Percentiles rank a stretch among this genome's conserved stretches.
These are phyloP conservation scores for Epizoanthus illoricatus DNA, from an alignment of 92 coral and sea anemone species.

Conservation along the genomic window DNA sequence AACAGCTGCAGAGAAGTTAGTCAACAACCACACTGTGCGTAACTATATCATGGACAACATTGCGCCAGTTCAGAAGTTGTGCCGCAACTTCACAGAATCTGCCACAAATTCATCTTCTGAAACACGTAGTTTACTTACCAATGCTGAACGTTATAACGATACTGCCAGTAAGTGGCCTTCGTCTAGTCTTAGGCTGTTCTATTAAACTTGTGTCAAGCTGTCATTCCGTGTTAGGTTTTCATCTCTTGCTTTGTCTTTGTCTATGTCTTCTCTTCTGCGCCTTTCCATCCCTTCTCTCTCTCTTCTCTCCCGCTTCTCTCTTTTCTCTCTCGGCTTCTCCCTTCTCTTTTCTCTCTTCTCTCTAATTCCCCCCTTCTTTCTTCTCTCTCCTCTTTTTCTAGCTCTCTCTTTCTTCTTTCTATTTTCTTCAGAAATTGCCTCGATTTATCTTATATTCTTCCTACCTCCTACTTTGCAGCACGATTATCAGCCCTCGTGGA, in stretches of 20 bases:
- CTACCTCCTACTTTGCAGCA: not conserved
- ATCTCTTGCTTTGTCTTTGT: not conserved
- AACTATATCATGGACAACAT: constrained; percentile 57
- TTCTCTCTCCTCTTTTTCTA: not conserved
- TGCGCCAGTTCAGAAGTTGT: constrained; percentile 66
- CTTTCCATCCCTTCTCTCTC: not conserved
- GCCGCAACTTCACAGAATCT: constrained; percentile 56
- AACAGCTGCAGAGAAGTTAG: constrained; percentile 42
- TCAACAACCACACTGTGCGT: constrained; percentile 66
- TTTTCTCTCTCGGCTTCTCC: not conserved
- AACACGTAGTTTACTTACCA: constrained; percentile 43
- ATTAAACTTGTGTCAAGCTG: too few species aligned
- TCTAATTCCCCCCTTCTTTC: not conserved
- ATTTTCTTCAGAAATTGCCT: not conserved
- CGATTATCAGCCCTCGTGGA: not conserved
- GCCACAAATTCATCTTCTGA: constrained; percentile 43
- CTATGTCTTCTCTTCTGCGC: not conserved
- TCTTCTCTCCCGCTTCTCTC: not conserved
- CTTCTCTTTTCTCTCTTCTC: not conserved
- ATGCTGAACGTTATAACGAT: constrained; percentile 53
- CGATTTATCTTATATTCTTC: not conserved
- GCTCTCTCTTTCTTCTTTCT: not conserved
- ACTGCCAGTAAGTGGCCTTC: constrained; percentile 49
- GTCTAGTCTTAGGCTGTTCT: not conserved
- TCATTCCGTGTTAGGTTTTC: not conserved